phyloP scores from a whole-genome alignment of 2,888 invertebrate genomes.

The Sminthurinus aureus region DNA sequence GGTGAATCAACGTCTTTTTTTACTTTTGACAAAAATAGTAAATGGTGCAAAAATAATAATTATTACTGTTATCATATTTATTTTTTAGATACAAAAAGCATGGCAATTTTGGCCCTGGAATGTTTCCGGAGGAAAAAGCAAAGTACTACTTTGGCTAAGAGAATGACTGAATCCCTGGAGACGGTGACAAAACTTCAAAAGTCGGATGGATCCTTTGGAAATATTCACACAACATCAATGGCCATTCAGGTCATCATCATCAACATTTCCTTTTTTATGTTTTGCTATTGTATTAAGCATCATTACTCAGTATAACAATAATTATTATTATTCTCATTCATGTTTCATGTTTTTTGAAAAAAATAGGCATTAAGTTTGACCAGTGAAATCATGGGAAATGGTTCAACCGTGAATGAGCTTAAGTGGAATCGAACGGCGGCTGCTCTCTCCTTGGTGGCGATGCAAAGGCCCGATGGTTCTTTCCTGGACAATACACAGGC shows the following conservation, averaged over 20 bases:
- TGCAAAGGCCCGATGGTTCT: slow-evolving; percentile 76
- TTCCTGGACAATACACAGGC: slow-evolving; percentile 68
- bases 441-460: slow-evolving; percentile 75
- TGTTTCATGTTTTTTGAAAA: not conserved
- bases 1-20: slow-evolving; percentile 52
- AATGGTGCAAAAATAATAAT: not conserved
- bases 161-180: slow-evolving; percentile 79
- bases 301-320: not conserved
- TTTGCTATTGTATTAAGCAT: not conserved
- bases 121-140: slow-evolving; percentile 73
- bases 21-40: no score
- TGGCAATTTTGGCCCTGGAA: slow-evolving; percentile 83
- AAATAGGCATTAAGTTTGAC: slow-evolving; percentile 21
- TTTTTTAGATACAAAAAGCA: slow-evolving; percentile 68
- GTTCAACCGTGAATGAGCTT: not conserved
- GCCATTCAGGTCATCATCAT: slow-evolving; percentile 74
- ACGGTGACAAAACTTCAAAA: slow-evolving; percentile 81
- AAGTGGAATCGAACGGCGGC: slow-evolving; percentile 81
- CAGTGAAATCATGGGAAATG: slow-evolving; percentile 64
- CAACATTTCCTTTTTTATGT: not conserved
- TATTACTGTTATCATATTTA: not conserved
- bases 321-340: not conserved
- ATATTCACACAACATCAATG: slow-evolving; percentile 77
- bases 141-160: slow-evolving; percentile 69
- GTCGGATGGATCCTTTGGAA: slow-evolving; percentile 82